Evolutionary conservation across 1,140 invertebrate species (phyloP).

Genomic region (Euwallacea similis): DNA sequence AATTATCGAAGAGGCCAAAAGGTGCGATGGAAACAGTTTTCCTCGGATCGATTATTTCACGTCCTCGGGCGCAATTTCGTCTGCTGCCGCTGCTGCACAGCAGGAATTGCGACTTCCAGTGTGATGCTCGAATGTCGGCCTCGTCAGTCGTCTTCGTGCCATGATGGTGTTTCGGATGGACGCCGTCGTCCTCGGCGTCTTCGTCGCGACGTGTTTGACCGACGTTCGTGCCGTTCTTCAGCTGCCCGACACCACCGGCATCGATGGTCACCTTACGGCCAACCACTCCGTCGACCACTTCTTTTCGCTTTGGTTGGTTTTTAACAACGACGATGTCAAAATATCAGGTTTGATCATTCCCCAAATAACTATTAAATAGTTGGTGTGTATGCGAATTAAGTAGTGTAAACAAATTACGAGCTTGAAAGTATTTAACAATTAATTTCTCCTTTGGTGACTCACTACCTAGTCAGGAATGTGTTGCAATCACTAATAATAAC

Average conservation of each 20-base stretch:
- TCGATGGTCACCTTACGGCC: slow-evolving; percentile 57
- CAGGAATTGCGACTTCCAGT: slow-evolving; percentile 28
- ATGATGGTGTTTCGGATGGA: slow-evolving; percentile 35
- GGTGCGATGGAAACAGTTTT: slow-evolving; percentile 19
- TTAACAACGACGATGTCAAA: slow-evolving; percentile 58
- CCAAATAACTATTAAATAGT: neutral
- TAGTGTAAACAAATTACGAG: too few relatives aligned
- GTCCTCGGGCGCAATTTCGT: slow-evolving; percentile 29
- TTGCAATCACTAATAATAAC: too few relatives aligned
- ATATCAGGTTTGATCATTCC: slow-evolving; percentile 55
- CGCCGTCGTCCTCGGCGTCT: slow-evolving; percentile 30
- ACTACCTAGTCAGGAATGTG: too few relatives aligned
- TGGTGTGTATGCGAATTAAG: too few relatives aligned
- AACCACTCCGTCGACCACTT: slow-evolving; percentile 57
- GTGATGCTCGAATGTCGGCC: slow-evolving; percentile 25
- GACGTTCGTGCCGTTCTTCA: slow-evolving; percentile 52
- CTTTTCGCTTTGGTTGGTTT: slow-evolving; percentile 60
- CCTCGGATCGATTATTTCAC: slow-evolving; percentile 43
- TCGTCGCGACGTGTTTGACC: slow-evolving; percentile 33
- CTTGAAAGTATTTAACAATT: too few relatives aligned
- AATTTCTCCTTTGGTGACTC: too few relatives aligned
- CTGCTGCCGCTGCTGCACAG: slow-evolving; percentile 28
- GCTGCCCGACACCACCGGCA: slow-evolving; percentile 58
- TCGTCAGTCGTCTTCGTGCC: slow-evolving; percentile 38
- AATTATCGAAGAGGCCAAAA: slow-evolving; percentile 1